phyloP scores from a whole-genome alignment of 2,888 invertebrate genomes.

The Drosophila anceps region DNA sequence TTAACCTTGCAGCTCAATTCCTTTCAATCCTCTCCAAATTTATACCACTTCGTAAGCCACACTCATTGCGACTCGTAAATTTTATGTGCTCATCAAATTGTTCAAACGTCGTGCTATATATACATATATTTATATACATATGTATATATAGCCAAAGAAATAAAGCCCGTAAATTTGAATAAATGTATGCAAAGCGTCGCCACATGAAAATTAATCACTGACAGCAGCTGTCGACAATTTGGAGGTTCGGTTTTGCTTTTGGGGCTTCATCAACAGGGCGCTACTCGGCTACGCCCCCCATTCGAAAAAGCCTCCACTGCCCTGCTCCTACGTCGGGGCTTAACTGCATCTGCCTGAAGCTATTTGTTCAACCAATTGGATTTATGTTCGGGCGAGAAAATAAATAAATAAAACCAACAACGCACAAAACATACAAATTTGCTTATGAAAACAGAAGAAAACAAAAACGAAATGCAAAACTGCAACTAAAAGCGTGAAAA shows the following conservation, averaged over 20 bases:
- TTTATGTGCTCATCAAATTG: constrained; percentile 47
- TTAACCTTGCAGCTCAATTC: constrained; percentile 52
- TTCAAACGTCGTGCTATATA: constrained; percentile 32
- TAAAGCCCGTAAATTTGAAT: constrained; percentile 47
- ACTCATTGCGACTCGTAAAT: constrained; percentile 47
- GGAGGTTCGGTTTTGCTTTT: constrained; percentile 37
- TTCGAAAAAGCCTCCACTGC: background rate
- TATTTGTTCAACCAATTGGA: constrained; percentile 66
- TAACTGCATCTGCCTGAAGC: constrained; percentile 14
- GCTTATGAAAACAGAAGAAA: constrained; percentile 35
- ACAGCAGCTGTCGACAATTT: constrained; percentile 54
- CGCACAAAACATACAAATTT: constrained; percentile 65
- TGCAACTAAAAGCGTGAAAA: constrained; percentile 50
- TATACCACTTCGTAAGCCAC: constrained; percentile 27
- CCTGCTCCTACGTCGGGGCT: background rate
- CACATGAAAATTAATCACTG: constrained; percentile 65
- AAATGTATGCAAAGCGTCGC: constrained; percentile 51
- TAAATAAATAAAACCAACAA: constrained; percentile 62
- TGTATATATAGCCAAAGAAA: constrained; percentile 9
- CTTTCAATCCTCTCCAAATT: constrained; percentile 32
- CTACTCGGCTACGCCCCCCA: constrained; percentile 5
- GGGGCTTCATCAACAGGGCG: constrained; percentile 1
- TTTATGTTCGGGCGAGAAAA: constrained; percentile 58
- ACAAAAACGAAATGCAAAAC: constrained; percentile 41
- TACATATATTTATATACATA: background rate